Evolutionary conservation across 2,888 invertebrate species (phyloP), one percentile per base, ranked within the genome.

Genomic region (Aleiodes testaceus): DNA sequence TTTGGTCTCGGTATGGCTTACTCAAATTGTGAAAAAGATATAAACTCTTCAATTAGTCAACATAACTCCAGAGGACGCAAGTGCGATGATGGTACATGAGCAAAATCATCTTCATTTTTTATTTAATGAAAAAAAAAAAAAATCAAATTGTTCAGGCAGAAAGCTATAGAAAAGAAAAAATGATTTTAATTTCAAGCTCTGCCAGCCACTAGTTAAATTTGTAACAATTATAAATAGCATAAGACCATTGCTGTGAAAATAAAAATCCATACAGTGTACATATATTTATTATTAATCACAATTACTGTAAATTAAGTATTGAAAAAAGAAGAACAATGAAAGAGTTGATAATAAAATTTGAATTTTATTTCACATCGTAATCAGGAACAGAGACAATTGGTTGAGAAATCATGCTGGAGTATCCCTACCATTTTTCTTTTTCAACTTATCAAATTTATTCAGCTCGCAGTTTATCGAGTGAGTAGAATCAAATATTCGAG

Each of bases 1-100:
- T 92, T 96, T 85, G 98, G 98, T 47, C 88, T 97, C 80, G 98
- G 98, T 64, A 92, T 96, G 89, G 97, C 96, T 61, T 95, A 94
- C 89, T 91, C 95, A 67, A 96, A 96, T 88, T 97, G 97, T 88
- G 94, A 96, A 88, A 89, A 91, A 83, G 92, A 92, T 76, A 80
- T 91, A 53, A 91, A 91, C 79, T 84, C 85, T 30, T 84, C 87
- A 4, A 69, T 86, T 67, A 78, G 59, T 52, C 79, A 73, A 72
- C 75, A 77, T 47, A 78, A 75, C 63, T 47, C 78, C 16, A 79
- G 72, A 69, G 70, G 72, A 30, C 76, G 76, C 67, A 80, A 81
- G 70, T 75, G 74, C 72, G 78, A 80, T 47, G 78, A 76, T 14
- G 72, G 68, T 30, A 65, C 45, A 70, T 65, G 36, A 70, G 63